Percentiles rank a stretch among this genome's conserved stretches.
Conservation (phyloP, 2,888 invertebrate genomes). For the Chalcosyrphus nemorum region DNA sequence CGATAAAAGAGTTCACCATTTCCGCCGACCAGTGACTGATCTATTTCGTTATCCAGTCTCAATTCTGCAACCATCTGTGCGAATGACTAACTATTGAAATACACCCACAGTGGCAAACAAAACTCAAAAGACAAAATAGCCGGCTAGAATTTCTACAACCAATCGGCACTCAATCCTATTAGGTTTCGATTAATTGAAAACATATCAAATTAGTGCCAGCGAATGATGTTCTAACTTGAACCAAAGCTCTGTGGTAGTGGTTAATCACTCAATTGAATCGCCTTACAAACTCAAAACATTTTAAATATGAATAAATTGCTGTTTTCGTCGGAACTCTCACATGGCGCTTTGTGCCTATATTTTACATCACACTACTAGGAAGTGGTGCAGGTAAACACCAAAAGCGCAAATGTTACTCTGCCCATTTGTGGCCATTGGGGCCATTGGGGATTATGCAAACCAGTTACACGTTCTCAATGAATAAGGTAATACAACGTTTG, state of each 20-base stretch:
- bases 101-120: background rate
- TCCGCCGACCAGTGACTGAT: too few relatives aligned
- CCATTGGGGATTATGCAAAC: constrained; percentile 55
- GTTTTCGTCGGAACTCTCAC: background rate
- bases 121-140: background rate
- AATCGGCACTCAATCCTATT: background rate
- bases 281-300: background rate
- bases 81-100: background rate
- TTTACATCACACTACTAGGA: constrained; percentile 2
- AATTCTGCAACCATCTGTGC: background rate
- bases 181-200: background rate
- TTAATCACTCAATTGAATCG: background rate
- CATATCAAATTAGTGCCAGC: background rate
- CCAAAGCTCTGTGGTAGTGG: background rate
- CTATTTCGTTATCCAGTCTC: too few relatives aligned
- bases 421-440: constrained; percentile 37
- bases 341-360: background rate
- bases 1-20: too few relatives aligned
- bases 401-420: constrained; percentile 29
- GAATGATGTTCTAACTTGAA: background rate
- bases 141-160: background rate
- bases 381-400: constrained; percentile 3
- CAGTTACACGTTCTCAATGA: constrained; percentile 24
- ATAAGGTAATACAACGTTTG: constrained; percentile 44
- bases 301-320: background rate